phyloP scores from a whole-genome alignment of 2,888 invertebrate species.

The Ophonus ardosiacus region DNA sequence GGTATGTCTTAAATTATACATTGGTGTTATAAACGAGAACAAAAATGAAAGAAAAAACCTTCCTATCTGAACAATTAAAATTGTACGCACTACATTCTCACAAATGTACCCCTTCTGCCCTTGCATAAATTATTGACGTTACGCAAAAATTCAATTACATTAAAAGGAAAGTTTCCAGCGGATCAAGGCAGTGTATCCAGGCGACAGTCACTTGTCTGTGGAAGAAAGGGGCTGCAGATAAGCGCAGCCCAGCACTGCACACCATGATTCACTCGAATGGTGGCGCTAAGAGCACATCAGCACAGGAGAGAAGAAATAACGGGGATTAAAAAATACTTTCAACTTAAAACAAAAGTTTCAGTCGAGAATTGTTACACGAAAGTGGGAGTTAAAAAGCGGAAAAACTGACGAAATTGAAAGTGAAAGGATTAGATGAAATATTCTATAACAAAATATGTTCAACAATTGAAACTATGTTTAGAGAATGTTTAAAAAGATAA shows the following conservation, averaged over 20 bases:
- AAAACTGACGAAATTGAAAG: not conserved
- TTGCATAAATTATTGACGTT: constrained; percentile 41
- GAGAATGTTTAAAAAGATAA: no score
- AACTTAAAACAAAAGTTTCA: constrained; percentile 27
- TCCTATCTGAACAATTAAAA: not conserved
- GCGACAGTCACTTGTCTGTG: constrained; percentile 19
- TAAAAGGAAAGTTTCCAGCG: constrained; percentile 46
- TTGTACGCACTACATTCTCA: not conserved
- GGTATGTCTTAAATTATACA: no score
- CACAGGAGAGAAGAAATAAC: constrained; percentile 20
- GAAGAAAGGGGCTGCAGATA: constrained; percentile 22
- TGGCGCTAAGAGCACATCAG: not conserved
- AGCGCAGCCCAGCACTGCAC: constrained; percentile 19
- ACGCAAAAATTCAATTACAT: constrained; percentile 55
- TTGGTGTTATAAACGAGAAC: no score
- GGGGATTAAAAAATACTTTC: constrained; percentile 28
- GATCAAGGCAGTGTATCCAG: constrained; percentile 9
- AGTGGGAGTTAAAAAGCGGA: not conserved
- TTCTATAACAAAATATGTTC: no score
- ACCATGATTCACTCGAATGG: constrained; percentile 24
- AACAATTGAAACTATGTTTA: no score
- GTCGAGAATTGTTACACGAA: not conserved
- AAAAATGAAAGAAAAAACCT: not conserved
- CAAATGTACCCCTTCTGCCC: not conserved
- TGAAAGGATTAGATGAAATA: not conserved